These are phyloP conservation scores for Prietella phreatophila DNA, from an alignment of 2,113 vertebrate species.

Conservation along the genomic window DNA sequence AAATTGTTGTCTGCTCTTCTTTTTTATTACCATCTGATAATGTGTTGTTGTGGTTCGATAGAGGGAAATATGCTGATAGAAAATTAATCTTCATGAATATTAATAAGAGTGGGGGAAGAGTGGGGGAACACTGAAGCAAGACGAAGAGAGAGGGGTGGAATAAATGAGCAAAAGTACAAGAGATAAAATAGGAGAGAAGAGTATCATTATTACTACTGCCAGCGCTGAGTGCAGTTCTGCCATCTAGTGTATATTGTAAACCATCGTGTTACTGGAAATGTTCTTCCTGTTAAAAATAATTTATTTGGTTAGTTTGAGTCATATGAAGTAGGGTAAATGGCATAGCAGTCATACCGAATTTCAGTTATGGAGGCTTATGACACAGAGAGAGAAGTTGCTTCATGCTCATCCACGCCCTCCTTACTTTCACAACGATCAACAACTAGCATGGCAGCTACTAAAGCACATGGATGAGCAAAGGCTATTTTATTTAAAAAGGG, in stretches of 20 bases:
- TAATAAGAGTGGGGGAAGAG: neutral
- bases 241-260: neutral
- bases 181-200: neutral
- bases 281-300: neutral
- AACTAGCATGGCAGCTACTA: neutral
- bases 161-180: neutral
- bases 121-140: neutral
- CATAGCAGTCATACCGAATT: neutral
- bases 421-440: neutral
- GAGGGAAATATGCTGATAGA: slow-evolving; percentile 12
- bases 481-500: neutral
- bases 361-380: neutral
- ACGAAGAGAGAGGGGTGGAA: neutral
- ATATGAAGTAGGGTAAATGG: neutral
- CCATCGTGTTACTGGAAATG: neutral
- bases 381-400: neutral
- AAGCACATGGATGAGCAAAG: neutral
- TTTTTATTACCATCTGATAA: slow-evolving; percentile 21
- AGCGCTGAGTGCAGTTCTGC: too few relatives aligned
- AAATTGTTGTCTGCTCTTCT: slow-evolving; percentile 4
- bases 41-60: slow-evolving; percentile 5
- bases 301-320: neutral
- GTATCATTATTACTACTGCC: neutral
- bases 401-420: neutral
- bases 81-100: slow-evolving; percentile 26